These are phyloP conservation scores for Athalia cordata DNA, from an alignment of 2,888 invertebrate genomes.

Conservation along the genomic window DNA sequence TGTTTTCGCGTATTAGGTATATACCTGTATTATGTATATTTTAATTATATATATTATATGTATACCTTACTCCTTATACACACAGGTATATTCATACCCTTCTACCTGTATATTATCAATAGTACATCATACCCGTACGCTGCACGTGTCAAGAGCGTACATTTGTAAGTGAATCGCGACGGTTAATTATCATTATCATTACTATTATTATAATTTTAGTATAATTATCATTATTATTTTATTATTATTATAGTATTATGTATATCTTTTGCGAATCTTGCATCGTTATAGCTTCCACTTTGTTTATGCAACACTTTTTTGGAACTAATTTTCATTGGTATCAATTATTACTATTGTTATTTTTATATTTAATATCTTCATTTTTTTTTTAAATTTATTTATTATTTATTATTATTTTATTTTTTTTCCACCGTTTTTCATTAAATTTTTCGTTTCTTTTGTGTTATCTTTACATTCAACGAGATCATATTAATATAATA, in stretches of 20 bases:
- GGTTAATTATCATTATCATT: background rate
- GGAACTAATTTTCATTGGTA: background rate
- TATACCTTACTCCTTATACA: background rate
- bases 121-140: background rate
- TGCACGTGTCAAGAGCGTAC: background rate
- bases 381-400: background rate
- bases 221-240: background rate
- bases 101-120: background rate
- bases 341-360: background rate
- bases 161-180: background rate
- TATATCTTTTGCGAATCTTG: background rate
- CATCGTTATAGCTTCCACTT: background rate
- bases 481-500: constrained; percentile 27
- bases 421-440: background rate
- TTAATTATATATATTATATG: background rate
- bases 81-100: background rate
- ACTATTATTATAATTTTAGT: background rate
- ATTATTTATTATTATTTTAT: too few relatives aligned
- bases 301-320: constrained; percentile 31
- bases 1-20: background rate
- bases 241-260: background rate
- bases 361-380: background rate
- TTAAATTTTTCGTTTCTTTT: background rate
- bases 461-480: constrained; percentile 27
- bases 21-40: background rate